These are phyloP conservation scores for Malaclemys terrapin DNA, from an alignment of 2,113 vertebrate genomes.

Conservation along the genomic window DNA sequence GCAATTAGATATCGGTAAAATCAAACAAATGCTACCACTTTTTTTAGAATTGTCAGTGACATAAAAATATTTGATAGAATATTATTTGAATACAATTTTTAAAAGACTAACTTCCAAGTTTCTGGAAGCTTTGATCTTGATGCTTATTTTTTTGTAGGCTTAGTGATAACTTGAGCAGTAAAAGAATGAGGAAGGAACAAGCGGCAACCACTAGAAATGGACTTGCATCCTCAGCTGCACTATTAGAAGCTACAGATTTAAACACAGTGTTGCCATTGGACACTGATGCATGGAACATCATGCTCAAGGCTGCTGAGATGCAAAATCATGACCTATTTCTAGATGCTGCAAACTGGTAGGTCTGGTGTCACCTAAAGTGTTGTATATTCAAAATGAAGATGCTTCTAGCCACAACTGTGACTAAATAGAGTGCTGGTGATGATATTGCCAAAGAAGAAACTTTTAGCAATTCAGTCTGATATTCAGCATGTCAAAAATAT, in stretches of 20 bases:
- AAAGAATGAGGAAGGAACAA: neutral
- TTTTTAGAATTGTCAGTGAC: neutral
- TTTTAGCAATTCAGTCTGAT: neutral
- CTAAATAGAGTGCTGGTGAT: neutral
- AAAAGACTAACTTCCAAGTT: no score
- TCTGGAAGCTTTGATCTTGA: neutral
- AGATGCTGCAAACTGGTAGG: neutral
- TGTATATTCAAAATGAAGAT: neutral
- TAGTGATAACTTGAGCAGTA: neutral
- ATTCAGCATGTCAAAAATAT: neutral
- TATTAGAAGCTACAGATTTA: accelerated
- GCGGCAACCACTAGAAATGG: neutral
- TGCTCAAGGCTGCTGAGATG: neutral
- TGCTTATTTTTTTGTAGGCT: neutral
- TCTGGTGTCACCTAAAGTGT: neutral
- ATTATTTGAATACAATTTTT: no score
- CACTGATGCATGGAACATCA: neutral
- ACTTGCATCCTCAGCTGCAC: neutral
- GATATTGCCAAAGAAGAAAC: neutral
- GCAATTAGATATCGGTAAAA: neutral
- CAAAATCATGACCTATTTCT: neutral
- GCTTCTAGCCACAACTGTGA: neutral
- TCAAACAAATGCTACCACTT: neutral
- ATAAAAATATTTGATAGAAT: neutral
- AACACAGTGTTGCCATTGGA: neutral